Evolutionary conservation across 2,797 vertebrate genomes (phyloP), one percentile per base, ranked within the genome.

Genomic region (Ctenosaura bakeri): DNA sequence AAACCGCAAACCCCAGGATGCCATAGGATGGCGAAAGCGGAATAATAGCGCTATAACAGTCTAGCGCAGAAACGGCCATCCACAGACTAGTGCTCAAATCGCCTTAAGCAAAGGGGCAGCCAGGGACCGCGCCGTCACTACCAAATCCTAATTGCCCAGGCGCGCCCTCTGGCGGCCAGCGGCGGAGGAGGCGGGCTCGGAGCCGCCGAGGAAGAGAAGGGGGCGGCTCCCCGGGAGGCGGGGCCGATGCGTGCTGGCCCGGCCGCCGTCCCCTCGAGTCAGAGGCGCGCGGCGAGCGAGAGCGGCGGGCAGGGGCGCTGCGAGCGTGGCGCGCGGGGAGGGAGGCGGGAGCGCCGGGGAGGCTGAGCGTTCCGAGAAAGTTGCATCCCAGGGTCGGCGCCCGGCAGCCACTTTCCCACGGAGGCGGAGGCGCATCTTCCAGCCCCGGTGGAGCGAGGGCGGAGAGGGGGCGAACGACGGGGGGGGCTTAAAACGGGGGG

Each of bases 261-360:
- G 42, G 42, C 94, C 86, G 91, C 46, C 94, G 89, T 84, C 93
- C 95, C 85, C 91, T 86, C 88, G 88, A 95, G 92, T 93, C 90
- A 89, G 91, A 89, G 93, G 95, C 94, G 94, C 93, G 95, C 69
- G 14, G 80, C 22, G 29, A 94, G 93, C 85, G 92, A n/a, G n/a
- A n/a, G n/a, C n/a, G n/a, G n/a, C n/a, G n/a, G n/a, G n/a, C n/a
- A n/a, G n/a, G n/a, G n/a, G 93, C 85, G 92, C 87, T 78, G 93
- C 85, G 92, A 83, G 79, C 66, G 1, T 14, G 82, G 93, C 85
- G 92, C 88, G 86, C 74, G 2, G 90, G 89, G 87, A 88, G 90
- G 87, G 89, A 92, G 91, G 87, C 12, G 62, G 26, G 83, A 59
- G 56, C 56, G 89, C 86, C 54, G 59, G 85, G 89, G 90, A 81